Evolutionary conservation across 2,888 invertebrate species (phyloP), one percentile per base, ranked within the genome.

Genomic region (Standfussiana lucernea): DNA sequence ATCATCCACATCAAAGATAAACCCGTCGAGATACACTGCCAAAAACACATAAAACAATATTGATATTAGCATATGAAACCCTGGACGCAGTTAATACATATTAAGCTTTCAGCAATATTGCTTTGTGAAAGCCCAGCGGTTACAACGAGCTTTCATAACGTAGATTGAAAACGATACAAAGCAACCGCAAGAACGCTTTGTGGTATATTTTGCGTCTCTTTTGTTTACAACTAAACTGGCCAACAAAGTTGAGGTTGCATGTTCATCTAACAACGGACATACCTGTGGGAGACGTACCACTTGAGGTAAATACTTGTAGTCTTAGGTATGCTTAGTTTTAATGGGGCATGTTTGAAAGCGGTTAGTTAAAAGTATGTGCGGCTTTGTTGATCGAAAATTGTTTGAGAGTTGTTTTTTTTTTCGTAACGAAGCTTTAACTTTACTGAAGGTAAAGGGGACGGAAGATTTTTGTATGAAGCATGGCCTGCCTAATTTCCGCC

Each of bases 101-200:
- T 93, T 93, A 93, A 93, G 94, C 95, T 95, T 93, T 95, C 92
- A 95, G 92, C 92, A 89, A 94, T 95, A 96, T 96, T 95, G 93
- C 95, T 94, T 93, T 94, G 94, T 93, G 93, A 92, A 92, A 90
- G 91, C 91, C 91, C 91, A 92, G 92, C 90, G 93, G 94, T 94
- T 93, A 92, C 92, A 91, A 89, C 91, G 88, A 89, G 93, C 94
- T 94, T 94, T 95, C 94, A 95, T 95, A 95, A 95, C 93, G 93
- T 92, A 94, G 94, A 94, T 95, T 95, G 93, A 93, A 94, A 94
- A 91, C 94, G 93, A 94, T 94, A 94, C 95, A 95, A 95, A 95
- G 95, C 93, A 88, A 89, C 95, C 95, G 88, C 95, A 95, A 94
- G 95, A 94, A 94, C 93, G 95, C 95, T 95, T 94, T 95, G 94